phyloP scores from a whole-genome alignment of 2,797 vertebrate species.

The Paedocypris micromegethes region DNA sequence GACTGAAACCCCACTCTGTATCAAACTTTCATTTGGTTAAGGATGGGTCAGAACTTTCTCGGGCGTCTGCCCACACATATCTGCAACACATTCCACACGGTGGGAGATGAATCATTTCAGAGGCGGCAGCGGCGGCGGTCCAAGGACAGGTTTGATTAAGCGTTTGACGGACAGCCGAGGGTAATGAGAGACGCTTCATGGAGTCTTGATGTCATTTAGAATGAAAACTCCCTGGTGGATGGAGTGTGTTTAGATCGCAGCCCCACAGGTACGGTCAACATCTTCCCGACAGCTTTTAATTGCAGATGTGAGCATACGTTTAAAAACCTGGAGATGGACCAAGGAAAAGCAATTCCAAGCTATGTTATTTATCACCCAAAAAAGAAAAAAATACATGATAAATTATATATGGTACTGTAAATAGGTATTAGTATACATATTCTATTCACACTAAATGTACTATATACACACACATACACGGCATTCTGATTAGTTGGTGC shows the following conservation, averaged over 20 bases:
- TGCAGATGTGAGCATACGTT: background rate
- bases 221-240: constrained; percentile 37
- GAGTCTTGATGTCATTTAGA: constrained; percentile 41
- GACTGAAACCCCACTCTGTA: constrained; percentile 25
- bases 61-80: constrained; percentile 25
- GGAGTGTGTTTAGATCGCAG: constrained; percentile 39
- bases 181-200: constrained; percentile 39
- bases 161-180: constrained; percentile 48
- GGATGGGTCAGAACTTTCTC: constrained; percentile 31
- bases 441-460: too few species aligned
- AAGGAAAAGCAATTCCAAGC: too few species aligned
- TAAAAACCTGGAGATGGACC: too few species aligned
- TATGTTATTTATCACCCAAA: too few species aligned
- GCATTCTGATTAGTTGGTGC: too few species aligned
- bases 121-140: constrained; percentile 17
- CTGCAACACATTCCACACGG: constrained; percentile 11
- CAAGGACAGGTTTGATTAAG: constrained; percentile 43
- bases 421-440: too few species aligned
- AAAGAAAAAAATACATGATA: too few species aligned
- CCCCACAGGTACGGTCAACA: background rate
- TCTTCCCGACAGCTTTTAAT: background rate
- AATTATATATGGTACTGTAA: too few species aligned
- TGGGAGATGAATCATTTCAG: constrained; percentile 28
- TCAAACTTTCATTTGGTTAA: constrained; percentile 30
- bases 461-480: too few species aligned